These are phyloP conservation scores for Punctoribates punctum DNA, from an alignment of 2,888 invertebrate genomes.

Conservation along the genomic window DNA sequence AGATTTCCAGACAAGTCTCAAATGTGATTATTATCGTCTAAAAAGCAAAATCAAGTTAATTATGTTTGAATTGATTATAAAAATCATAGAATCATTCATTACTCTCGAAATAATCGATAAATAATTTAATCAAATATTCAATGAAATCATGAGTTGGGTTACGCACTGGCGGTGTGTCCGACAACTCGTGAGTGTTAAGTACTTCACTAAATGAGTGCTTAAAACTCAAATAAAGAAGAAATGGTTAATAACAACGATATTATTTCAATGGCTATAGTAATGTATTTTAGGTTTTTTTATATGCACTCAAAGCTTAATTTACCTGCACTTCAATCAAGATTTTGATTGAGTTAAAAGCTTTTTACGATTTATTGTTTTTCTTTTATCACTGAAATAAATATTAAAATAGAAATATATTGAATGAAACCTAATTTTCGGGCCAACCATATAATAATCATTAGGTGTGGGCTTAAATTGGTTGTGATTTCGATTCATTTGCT, in stretches of 20 bases:
- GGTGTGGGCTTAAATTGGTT: neutral
- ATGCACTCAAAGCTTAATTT: constrained; percentile 18
- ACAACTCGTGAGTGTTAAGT: no score
- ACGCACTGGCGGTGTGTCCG: no score
- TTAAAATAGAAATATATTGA: neutral
- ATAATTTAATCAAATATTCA: no score
- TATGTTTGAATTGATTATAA: no score
- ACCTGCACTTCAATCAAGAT: constrained; percentile 12
- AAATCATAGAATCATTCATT: no score
- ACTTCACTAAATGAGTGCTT: neutral
- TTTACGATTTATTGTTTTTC: constrained; percentile 15
- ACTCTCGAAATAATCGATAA: no score
- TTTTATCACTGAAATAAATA: neutral
- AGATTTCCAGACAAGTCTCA: no score
- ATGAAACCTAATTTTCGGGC: neutral
- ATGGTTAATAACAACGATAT: neutral
- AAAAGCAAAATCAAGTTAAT: no score
- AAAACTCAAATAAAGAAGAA: neutral
- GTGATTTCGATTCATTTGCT: neutral
- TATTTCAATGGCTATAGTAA: neutral
- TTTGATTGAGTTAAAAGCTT: constrained; percentile 33
- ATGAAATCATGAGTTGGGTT: no score
- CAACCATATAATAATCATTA: constrained; percentile 20
- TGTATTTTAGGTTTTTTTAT: constrained; percentile 7
- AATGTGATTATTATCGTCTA: no score